Evolutionary conservation across 2,113 vertebrate species (phyloP).

Genomic region (Pelusios castaneus): DNA sequence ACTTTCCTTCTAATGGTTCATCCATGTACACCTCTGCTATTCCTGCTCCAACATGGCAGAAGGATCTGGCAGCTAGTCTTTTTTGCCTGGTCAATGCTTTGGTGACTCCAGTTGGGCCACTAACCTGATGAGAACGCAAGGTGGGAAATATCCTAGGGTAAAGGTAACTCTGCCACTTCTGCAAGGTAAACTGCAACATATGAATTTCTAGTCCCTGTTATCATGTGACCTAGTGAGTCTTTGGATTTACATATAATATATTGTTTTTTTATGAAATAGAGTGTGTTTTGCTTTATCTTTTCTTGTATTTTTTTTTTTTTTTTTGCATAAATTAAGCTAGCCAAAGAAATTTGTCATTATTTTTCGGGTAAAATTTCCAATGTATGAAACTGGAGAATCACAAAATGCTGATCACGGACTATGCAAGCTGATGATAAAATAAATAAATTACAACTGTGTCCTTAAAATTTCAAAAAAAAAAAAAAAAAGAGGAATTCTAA

Average conservation of each 20-base stretch:
- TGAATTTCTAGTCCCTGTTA: background rate
- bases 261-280: background rate
- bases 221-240: background rate
- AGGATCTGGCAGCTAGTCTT: accelerated
- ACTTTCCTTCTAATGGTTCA: background rate
- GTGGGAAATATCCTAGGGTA: background rate
- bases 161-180: accelerated
- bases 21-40: accelerated
- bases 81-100: background rate
- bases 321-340: background rate
- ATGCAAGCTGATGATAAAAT: background rate
- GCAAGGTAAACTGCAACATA: accelerated
- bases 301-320: too few species aligned
- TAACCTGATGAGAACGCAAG: accelerated
- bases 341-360: accelerated
- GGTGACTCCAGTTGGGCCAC: background rate
- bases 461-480: accelerated
- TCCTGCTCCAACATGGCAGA: background rate
- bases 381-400: background rate
- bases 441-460: background rate
- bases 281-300: background rate
- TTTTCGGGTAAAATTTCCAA: background rate
- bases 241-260: background rate
- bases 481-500: accelerated
- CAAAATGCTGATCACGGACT: background rate